Evolutionary conservation across 1,140 invertebrate genomes (phyloP).

Genomic region (Dendrolimus kikuchii): DNA sequence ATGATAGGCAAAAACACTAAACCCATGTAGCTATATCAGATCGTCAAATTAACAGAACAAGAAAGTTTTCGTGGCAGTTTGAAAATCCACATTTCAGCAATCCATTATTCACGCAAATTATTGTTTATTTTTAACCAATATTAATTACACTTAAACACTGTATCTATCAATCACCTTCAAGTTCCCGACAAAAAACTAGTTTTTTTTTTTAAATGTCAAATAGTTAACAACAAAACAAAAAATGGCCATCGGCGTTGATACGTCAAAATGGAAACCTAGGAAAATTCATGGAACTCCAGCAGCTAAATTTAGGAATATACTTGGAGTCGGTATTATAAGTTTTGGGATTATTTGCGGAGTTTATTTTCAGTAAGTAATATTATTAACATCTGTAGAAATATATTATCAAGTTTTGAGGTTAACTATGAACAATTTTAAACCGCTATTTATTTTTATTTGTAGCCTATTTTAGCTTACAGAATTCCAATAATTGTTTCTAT

Average conservation of each 20-base stretch:
- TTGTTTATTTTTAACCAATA: too few relatives aligned
- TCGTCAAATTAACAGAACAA: too few relatives aligned
- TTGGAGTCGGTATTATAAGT: slow-evolving; percentile 40
- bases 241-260: slow-evolving; percentile 61
- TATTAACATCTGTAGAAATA: slow-evolving; percentile 2
- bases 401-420: slow-evolving; percentile 10
- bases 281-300: slow-evolving; percentile 70
- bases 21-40: too few relatives aligned
- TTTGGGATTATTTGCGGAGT: slow-evolving; percentile 39
- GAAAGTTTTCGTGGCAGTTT: too few relatives aligned
- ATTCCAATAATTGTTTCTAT: neutral
- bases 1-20: too few relatives aligned
- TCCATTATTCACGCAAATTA: too few relatives aligned
- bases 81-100: too few relatives aligned
- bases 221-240: slow-evolving; percentile 23
- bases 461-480: slow-evolving; percentile 7
- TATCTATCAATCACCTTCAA: too few relatives aligned
- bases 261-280: slow-evolving; percentile 69
- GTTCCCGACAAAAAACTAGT: too few relatives aligned
- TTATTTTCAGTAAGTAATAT: slow-evolving; percentile 44
- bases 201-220: too few relatives aligned
- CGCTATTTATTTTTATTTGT: too few relatives aligned
- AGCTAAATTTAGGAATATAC: slow-evolving; percentile 50
- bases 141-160: too few relatives aligned
- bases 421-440: slow-evolving; percentile 4